Evolutionary conservation across 2,888 invertebrate genomes (phyloP), one percentile per base, ranked within the genome.

Genomic region (Eupithecia vulgata): DNA sequence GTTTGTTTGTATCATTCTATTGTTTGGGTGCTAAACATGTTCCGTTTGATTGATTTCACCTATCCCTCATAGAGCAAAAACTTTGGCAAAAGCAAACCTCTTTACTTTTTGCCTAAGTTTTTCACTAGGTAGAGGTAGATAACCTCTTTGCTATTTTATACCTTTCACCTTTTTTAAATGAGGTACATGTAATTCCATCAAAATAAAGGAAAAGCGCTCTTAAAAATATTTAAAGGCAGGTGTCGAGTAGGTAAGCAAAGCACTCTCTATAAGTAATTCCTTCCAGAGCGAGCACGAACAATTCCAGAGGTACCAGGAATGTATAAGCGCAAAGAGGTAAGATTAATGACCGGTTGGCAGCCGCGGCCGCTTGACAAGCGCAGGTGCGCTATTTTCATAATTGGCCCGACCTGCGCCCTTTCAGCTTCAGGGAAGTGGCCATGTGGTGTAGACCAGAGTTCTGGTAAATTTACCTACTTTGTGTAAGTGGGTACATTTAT

Each of bases 371-470:
- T 93, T 92, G 94, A 93, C 93, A 92, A 90, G 93, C 91, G 90
- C 94, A 94, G 94, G 94, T 94, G 94, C 86, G 93, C 93, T 92
- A 93, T 92, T 94, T 94, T 94, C 94, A 93, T 94, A 94, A 94
- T 94, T 94, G 94, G 94, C 90, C 90, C 91, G 90, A 92, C 91
- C 91, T 87, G 86, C 86, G 90, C 90, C 91, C 90, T 91, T 93
- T 91, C 91, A 90, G 92, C 90, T 91, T 90, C 90, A 78, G 78
- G 78, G 78, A 77, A 79, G 73, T 74, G 71, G 69, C 72, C 72
- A 71, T 67, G 68, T 74, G 70, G 72, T 67, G 21, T 25, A 69
- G 21, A 65, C 34, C 15, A 25, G 48, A 37, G 40, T 40, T 21
- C 40, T 40, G 6, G 15, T 25, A 40, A 40, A 65, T 25, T 37